These are phyloP conservation scores for Lottia scabra DNA, from an alignment of 2,888 invertebrate genomes.

Conservation along the genomic window DNA sequence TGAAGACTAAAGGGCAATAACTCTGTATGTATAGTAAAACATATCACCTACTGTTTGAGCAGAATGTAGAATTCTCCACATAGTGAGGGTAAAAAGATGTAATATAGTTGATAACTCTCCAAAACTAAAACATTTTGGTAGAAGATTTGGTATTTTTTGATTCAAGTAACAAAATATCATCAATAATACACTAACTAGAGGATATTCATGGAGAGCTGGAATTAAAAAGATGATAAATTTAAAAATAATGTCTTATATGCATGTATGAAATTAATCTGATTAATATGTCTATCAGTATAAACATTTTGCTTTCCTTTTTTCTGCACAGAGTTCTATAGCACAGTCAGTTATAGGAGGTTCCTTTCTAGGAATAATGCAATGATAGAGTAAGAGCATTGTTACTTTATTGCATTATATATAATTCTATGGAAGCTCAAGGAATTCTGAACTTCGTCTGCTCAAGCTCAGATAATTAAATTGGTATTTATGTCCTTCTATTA, in stretches of 20 bases:
- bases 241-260: neutral
- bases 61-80: neutral
- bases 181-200: neutral
- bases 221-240: neutral
- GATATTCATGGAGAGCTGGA: neutral
- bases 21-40: neutral
- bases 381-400: too few relatives aligned
- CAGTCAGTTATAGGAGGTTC: too few relatives aligned
- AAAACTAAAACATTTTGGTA: slow-evolving; percentile 19
- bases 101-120: slow-evolving; percentile 15
- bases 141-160: slow-evolving; percentile 2
- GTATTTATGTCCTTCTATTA: too few relatives aligned
- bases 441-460: too few relatives aligned
- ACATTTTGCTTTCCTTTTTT: too few relatives aligned
- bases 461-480: too few relatives aligned
- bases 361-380: too few relatives aligned
- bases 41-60: too few relatives aligned
- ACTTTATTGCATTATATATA: too few relatives aligned
- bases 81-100: slow-evolving; percentile 14
- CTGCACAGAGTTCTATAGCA: too few relatives aligned
- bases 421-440: too few relatives aligned
- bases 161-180: neutral
- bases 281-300: too few relatives aligned
- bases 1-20: neutral
- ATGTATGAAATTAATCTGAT: neutral